Evolutionary conservation across 1,140 invertebrate species (phyloP).

Genomic region (Nasonia giraulti): DNA sequence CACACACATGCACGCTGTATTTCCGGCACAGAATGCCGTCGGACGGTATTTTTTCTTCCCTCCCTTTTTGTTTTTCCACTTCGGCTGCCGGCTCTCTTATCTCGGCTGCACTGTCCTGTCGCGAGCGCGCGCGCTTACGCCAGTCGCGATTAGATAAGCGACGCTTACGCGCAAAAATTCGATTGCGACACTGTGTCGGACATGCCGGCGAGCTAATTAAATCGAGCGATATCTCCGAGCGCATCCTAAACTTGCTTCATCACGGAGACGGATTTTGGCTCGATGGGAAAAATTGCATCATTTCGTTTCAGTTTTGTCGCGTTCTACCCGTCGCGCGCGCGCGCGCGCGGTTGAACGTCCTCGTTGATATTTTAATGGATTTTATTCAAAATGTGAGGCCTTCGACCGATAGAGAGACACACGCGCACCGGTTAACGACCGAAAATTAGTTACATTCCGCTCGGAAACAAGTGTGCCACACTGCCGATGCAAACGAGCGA

Average conservation of each 20-base stretch:
- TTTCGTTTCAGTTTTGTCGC: too few species aligned
- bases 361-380: constrained; percentile 50
- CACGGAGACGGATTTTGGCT: not conserved
- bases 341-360: not conserved
- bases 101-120: constrained; percentile 12
- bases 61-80: not conserved
- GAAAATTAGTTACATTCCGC: constrained; percentile 48
- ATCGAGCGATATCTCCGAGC: not conserved
- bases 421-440: constrained; percentile 43
- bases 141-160: constrained; percentile 44
- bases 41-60: not conserved
- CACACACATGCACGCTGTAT: not conserved
- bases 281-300: too few species aligned
- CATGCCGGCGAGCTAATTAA: constrained; percentile 39
- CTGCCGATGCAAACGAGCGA: constrained; percentile 22
- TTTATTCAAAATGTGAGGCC: constrained; percentile 46
- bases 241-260: constrained; percentile 33
- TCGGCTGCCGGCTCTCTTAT: not conserved
- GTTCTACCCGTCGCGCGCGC: too few species aligned
- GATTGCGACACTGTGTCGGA: constrained; percentile 33
- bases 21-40: constrained; percentile 38
- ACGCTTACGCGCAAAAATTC: constrained; percentile 29
- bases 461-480: constrained; percentile 33
- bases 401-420: constrained; percentile 25
- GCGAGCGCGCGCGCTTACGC: constrained; percentile 12